phyloP scores from a whole-genome alignment of 2,888 invertebrate species.

The Drosophila eohydei region DNA sequence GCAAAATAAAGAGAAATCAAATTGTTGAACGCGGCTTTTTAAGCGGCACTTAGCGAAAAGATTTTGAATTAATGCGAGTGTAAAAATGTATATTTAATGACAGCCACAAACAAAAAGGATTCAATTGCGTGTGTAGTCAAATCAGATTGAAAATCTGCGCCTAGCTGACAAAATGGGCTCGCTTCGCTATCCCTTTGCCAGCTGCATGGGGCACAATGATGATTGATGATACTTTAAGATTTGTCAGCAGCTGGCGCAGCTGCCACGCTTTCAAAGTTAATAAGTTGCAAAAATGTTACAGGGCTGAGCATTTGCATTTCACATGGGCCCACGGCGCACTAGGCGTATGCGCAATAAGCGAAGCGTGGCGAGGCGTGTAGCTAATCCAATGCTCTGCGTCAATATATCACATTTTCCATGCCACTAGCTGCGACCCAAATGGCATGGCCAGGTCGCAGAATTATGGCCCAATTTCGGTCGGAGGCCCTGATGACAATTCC shows the following conservation, averaged over 20 bases:
- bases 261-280: constrained; percentile 51
- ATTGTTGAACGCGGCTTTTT: constrained; percentile 54
- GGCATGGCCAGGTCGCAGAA: constrained; percentile 37
- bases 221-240: constrained; percentile 67
- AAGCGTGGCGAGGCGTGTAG: constrained; percentile 32
- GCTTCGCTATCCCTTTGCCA: constrained; percentile 25
- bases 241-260: constrained; percentile 55
- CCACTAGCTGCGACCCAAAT: constrained; percentile 27
- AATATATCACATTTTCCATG: constrained; percentile 53
- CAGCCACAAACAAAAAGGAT: constrained; percentile 33
- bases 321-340: constrained; percentile 11
- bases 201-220: constrained; percentile 46
- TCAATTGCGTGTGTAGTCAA: constrained; percentile 31
- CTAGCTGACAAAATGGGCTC: constrained; percentile 41
- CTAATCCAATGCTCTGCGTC: constrained; percentile 41
- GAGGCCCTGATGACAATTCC: neutral
- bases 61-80: constrained; percentile 47
- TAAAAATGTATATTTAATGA: constrained; percentile 74
- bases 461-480: constrained; percentile 26
- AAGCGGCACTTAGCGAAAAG: constrained; percentile 52
- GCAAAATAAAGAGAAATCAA: constrained; percentile 5
- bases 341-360: constrained; percentile 54
- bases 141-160: constrained; percentile 31
- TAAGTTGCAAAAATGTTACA: constrained; percentile 62
- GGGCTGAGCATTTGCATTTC: constrained; percentile 68